Conservation (phyloP, 2,113 vertebrate genomes). For the Pterocles burchelli region DNA sequence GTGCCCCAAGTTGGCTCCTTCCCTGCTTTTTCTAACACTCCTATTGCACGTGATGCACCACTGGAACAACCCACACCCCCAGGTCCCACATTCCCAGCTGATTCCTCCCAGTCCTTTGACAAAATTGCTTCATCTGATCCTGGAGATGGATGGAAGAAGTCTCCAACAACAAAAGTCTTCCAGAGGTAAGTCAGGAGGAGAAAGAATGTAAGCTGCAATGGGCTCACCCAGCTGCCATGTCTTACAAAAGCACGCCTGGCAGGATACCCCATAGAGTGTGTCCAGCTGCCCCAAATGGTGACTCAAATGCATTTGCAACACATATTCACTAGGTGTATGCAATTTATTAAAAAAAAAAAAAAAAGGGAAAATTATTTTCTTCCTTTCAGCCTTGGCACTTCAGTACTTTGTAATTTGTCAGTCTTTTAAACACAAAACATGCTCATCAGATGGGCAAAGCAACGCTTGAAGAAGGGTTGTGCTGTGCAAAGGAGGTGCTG, state of each 20-base stretch:
- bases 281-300: not conserved
- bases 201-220: not conserved
- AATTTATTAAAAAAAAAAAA: not conserved
- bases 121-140: not conserved
- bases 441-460: not conserved
- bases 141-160: not conserved
- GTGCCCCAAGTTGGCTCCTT: accelerated
- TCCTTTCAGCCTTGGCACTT: not conserved
- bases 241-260: not conserved
- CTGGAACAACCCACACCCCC: not conserved
- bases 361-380: not conserved
- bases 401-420: not conserved
- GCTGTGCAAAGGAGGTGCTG: not conserved
- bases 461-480: not conserved
- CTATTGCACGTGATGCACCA: not conserved
- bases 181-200: not conserved
- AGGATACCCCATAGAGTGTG: not conserved
- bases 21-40: not conserved
- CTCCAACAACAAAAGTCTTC: not conserved
- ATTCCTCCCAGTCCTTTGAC: not conserved
- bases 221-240: not conserved
- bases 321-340: not conserved
- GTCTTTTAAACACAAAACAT: not conserved
- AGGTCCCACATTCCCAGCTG: not conserved
- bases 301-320: not conserved